phyloP scores from a whole-genome alignment of 2,797 vertebrate species.

The Pelochelys cantorii region DNA sequence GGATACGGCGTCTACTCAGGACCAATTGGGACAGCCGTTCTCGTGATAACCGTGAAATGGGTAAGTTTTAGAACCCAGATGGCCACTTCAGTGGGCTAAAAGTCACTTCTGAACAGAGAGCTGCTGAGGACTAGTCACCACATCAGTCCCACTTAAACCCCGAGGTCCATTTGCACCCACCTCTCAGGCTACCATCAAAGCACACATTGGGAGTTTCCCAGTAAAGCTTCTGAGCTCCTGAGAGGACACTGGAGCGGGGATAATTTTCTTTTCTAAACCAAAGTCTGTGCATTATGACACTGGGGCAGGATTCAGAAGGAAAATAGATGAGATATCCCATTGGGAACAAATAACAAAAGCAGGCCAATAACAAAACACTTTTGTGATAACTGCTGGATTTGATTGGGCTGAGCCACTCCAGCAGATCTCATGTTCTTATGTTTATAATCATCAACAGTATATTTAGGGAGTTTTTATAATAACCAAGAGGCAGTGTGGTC shows the following conservation, averaged over 20 bases:
- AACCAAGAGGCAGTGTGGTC: slow-evolving; percentile 24
- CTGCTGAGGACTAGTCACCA: neutral
- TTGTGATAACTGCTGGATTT: neutral
- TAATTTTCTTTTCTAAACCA: neutral
- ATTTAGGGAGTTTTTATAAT: slow-evolving; percentile 57
- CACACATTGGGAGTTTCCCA: accelerated
- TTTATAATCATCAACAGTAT: neutral
- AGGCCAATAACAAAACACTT: neutral
- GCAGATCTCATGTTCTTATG: neutral
- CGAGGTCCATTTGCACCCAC: neutral
- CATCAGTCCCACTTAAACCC: no score
- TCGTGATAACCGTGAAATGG: slow-evolving; percentile 94
- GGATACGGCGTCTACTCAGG: slow-evolving; percentile 97
- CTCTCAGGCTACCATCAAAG: neutral
- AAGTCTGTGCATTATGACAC: accelerated
- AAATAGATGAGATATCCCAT: neutral
- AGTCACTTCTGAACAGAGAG: no score
- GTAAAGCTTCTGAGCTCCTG: accelerated
- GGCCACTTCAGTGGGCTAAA: accelerated
- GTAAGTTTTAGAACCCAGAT: slow-evolving; percentile 71
- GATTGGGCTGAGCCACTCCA: neutral
- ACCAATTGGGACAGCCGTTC: slow-evolving; percentile 93
- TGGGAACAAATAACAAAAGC: neutral
- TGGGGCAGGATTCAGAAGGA: accelerated
- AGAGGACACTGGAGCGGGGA: neutral